Conservation (phyloP, 2,113 vertebrate genomes). For the Grantiella picta region DNA sequence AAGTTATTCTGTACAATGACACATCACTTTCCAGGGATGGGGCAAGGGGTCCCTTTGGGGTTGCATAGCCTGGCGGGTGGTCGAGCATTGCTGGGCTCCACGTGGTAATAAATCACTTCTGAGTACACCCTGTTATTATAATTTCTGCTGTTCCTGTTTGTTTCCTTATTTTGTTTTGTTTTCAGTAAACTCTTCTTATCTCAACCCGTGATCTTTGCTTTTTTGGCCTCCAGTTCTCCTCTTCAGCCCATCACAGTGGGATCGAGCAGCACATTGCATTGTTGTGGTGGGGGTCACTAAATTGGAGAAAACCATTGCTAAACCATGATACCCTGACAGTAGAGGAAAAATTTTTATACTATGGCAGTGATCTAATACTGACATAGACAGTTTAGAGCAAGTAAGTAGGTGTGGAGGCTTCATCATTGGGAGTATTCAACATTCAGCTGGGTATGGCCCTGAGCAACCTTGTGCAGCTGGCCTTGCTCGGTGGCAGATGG, state of each 20-base stretch:
- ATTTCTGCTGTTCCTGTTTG: neutral
- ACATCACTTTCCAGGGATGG: neutral
- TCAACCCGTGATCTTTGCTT: too few species aligned
- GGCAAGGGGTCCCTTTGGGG: neutral
- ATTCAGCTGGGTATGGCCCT: neutral
- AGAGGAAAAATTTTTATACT: neutral
- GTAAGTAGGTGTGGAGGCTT: neutral
- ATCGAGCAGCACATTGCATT: rapidly evolving
- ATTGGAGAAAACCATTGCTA: neutral
- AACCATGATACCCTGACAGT: neutral
- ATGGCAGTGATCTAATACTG: neutral
- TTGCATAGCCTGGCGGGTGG: rapidly evolving
- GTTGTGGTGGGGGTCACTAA: neutral
- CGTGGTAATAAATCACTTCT: rapidly evolving
- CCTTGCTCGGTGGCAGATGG: neutral
- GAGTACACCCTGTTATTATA: neutral
- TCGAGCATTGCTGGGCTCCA: rapidly evolving
- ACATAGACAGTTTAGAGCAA: neutral
- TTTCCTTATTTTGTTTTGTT: neutral
- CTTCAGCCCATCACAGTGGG: rapidly evolving
- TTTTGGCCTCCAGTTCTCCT: neutral
- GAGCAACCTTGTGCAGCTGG: neutral
- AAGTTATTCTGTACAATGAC: neutral
- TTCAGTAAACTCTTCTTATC: neutral
- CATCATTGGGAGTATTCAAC: neutral